Base-by-base conservation (phyloP, 2,888 invertebrate species). In the Sicus ferrugineus region DNA sequence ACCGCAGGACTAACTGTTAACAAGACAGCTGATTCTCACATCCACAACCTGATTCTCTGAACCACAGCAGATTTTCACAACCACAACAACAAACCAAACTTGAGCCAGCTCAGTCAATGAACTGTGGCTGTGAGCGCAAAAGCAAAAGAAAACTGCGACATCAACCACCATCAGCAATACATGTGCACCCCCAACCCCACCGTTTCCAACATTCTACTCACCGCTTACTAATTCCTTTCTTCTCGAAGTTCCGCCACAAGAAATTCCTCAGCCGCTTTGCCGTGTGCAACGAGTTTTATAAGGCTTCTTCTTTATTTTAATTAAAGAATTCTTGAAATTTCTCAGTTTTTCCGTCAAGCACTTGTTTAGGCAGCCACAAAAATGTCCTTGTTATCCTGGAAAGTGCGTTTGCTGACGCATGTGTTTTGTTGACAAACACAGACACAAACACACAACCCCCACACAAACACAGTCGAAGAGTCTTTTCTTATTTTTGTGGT, bases 241-340 rank as follows among this genome's bases (percentile, higher is more conserved):
- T 46, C n/a, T 61, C 30, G 9, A 34, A 7, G 48, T 28, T 48
- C 16, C 14, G 7, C 14, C 5, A n/a, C 16, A 42, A 42, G 42
- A 42, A 42, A n/a, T 9, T 42, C 16, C 14, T 4, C 16, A 3
- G n/a, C 14, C 52, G 52, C 26, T 21, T 19, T 11, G 14, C 14
- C 48, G 38, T 62, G 16, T 48, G 48, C 48, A 42, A 31, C 70
- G 71, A 72, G 14, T 34, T 54, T 69, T 73, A 52, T 28, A 64
- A 21, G 42, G 52, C 34, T 69, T 70, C 68, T 77, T 76, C 72
- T 78, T 76, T 75, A 56, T 52, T 48, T 75, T 77, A 68, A 73
- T 68, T 72, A 56, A 52, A 50, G 30, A 48, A 64, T 21, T 48
- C 21, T 16, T 30, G 16, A 31, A 50, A 64, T 64, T 64, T 64